phyloP scores from a whole-genome alignment of 2,113 vertebrate species.

The Bos javanicus region DNA sequence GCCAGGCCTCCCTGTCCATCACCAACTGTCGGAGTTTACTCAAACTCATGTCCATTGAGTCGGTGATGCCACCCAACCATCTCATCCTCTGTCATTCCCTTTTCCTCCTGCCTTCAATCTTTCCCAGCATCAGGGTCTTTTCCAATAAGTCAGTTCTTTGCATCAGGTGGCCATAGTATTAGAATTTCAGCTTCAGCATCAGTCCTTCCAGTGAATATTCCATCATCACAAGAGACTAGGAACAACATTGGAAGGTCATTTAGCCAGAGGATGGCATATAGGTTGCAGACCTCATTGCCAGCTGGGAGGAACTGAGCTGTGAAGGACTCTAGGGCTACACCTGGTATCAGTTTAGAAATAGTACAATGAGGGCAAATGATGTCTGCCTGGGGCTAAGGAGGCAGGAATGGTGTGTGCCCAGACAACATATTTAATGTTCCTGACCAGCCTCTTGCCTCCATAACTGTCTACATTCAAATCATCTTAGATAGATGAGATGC shows the following conservation, averaged over 20 bases:
- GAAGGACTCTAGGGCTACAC: not conserved
- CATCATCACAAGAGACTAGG: not conserved
- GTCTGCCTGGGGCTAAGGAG: rapidly evolving
- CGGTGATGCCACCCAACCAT: not conserved
- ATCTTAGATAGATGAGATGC: not conserved
- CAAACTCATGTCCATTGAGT: not conserved
- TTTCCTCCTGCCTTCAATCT: not conserved
- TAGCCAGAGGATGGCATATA: not conserved
- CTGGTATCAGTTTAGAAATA: not conserved
- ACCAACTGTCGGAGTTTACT: not conserved
- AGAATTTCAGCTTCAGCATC: not conserved
- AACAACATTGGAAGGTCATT: not conserved
- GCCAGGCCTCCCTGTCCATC: not conserved
- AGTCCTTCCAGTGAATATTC: not conserved
- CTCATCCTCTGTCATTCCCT: not conserved
- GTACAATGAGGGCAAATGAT: rapidly evolving
- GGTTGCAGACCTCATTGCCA: not conserved
- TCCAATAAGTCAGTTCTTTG: not conserved
- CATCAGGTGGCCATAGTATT: not conserved
- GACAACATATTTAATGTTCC: rapidly evolving
- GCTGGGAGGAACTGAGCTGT: not conserved
- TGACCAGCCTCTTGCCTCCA: not conserved
- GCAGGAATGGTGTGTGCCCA: not conserved
- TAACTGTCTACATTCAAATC: not conserved
- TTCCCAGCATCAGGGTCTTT: not conserved